phyloP scores from a whole-genome alignment of 1,140 invertebrate species.

The Drosophila parabipectinata region DNA sequence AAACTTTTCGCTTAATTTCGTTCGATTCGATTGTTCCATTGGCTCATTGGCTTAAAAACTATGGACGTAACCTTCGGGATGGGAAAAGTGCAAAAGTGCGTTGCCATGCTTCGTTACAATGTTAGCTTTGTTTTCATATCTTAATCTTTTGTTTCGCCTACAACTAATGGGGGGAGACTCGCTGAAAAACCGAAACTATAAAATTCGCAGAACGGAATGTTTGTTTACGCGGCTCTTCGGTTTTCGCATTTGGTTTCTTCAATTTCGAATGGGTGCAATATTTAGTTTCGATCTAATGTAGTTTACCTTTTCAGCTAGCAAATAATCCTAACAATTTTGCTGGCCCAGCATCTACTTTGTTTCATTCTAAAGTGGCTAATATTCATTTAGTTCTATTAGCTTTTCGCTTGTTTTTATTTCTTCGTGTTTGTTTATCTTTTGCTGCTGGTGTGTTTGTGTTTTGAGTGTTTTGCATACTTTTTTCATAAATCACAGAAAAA shows the following conservation, averaged over 20 bases:
- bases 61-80: slow-evolving; percentile 83
- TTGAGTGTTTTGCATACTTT: slow-evolving; percentile 69
- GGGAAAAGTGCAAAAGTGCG: slow-evolving; percentile 79
- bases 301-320: slow-evolving; percentile 40
- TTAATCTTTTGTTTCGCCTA: slow-evolving; percentile 12
- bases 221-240: slow-evolving; percentile 15
- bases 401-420: slow-evolving; percentile 34
- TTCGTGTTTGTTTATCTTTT: slow-evolving; percentile 39
- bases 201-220: slow-evolving; percentile 9
- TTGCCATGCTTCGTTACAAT: slow-evolving; percentile 64
- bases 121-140: slow-evolving; percentile 29
- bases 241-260: slow-evolving; percentile 19
- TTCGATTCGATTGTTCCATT: slow-evolving; percentile 58
- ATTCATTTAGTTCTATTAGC: slow-evolving; percentile 49
- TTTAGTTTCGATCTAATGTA: slow-evolving; percentile 31
- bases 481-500: slow-evolving; percentile 83
- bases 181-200: slow-evolving; percentile 27
- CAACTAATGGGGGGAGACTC: slow-evolving; percentile 31
- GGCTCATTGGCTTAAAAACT: slow-evolving; percentile 80
- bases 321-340: slow-evolving; percentile 70
- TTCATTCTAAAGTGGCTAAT: slow-evolving; percentile 64
- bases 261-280: slow-evolving; percentile 57
- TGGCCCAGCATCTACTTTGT: slow-evolving; percentile 50
- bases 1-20: slow-evolving; percentile 31
- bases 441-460: slow-evolving; percentile 25